These are phyloP conservation scores for Drosophila acutilabella DNA, from an alignment of 2,888 invertebrate species.

Conservation along the genomic window DNA sequence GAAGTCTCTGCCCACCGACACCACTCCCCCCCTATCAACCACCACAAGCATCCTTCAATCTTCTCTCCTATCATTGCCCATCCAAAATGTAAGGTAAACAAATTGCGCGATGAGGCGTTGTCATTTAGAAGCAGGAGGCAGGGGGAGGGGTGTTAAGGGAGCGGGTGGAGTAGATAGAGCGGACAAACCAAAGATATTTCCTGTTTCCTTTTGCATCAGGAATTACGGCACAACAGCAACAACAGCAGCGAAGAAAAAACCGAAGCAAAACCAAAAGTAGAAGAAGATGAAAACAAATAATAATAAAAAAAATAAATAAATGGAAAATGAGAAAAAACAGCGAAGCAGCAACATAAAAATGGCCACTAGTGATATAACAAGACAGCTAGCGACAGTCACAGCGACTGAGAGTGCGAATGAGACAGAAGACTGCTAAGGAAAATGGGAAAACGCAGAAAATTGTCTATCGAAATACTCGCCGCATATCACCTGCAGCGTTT, in stretches of 20 bases:
- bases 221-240: background rate
- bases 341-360: conserved; percentile 63
- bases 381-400: background rate
- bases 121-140: conserved; percentile 74
- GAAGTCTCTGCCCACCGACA: background rate
- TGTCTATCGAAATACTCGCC: conserved; percentile 72
- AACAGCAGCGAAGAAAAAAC: background rate
- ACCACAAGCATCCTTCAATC: background rate
- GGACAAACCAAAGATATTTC: conserved; percentile 75
- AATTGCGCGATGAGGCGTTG: conserved; percentile 84
- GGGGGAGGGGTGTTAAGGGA: background rate
- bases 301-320: conserved; percentile 82
- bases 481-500: conserved; percentile 73
- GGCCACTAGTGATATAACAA: conserved; percentile 47
- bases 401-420: background rate
- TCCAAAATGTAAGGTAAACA: conserved; percentile 76
- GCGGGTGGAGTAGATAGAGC: background rate
- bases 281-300: conserved; percentile 50
- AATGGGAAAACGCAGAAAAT: conserved; percentile 54
- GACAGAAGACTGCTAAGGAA: conserved; percentile 39
- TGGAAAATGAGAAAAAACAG: conserved; percentile 73
- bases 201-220: conserved; percentile 48
- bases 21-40: background rate
- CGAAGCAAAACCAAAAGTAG: background rate
- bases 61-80: background rate